These are phyloP conservation scores for Hermetia illucens DNA, from an alignment of 1,140 invertebrate species.

Conservation along the genomic window DNA sequence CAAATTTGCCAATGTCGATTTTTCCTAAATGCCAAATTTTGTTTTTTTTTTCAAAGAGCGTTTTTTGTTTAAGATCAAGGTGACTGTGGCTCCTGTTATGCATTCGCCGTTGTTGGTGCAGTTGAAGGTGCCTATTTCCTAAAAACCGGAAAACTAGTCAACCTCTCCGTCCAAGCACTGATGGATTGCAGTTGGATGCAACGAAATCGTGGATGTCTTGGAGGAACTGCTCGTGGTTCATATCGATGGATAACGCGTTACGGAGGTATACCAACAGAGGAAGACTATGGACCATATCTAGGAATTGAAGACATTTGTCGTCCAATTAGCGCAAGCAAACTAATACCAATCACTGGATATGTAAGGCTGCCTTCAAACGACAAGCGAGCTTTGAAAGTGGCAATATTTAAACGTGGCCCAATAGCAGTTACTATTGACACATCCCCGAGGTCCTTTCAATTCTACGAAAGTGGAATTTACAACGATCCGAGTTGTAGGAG, in stretches of 20 bases:
- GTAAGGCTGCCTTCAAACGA: conserved; percentile 76
- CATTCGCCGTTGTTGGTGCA: conserved; percentile 87
- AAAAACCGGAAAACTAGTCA: conserved; percentile 61
- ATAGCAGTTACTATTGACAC: conserved; percentile 90
- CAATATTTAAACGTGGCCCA: conserved; percentile 78
- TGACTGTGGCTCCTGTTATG: conserved; percentile 94
- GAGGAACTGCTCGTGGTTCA: conserved; percentile 81
- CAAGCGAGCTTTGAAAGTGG: conserved; percentile 65
- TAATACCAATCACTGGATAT: conserved; percentile 68
- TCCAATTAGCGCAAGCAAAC: conserved; percentile 50
- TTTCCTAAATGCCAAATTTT: too few relatives aligned
- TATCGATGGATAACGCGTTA: conserved; percentile 89
- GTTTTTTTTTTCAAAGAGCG: too few relatives aligned
- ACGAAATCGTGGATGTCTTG: conserved; percentile 94
- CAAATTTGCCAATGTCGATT: too few relatives aligned
- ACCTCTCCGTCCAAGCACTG: conserved; percentile 80
- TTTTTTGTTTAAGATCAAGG: conserved; percentile 52
- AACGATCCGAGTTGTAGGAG: conserved; percentile 70
- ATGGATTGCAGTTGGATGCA: conserved; percentile 93
- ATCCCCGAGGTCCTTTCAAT: conserved; percentile 69
- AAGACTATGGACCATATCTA: conserved; percentile 79
- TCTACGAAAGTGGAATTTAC: conserved; percentile 86
- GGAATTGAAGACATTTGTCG: conserved; percentile 72
- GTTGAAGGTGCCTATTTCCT: conserved; percentile 86
- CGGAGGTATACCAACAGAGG: conserved; percentile 77